Evolutionary conservation across 2,888 invertebrate species (phyloP), one percentile per base, ranked within the genome.

Genomic region (Caenorhabditis zanzibari): DNA sequence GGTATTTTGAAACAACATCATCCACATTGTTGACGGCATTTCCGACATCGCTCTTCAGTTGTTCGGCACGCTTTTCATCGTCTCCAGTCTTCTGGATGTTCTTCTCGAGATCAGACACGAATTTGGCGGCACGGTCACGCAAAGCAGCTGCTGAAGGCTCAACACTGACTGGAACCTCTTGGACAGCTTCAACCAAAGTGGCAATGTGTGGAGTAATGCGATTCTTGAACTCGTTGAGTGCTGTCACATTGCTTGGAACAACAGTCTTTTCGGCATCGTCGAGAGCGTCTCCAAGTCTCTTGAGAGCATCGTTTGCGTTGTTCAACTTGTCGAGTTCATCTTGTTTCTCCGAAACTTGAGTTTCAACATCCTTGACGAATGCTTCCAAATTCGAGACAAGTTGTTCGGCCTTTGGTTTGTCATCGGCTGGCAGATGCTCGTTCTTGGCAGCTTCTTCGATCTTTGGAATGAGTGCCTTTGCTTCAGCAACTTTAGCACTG

Each of bases 401-500:
- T 69, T 76, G 66, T 81, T 74, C 79, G 56, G 76, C 82, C 63
- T 86, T 83, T 63, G 79, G 58, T 66, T 83, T 81, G 68, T 77
- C 81, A 38, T 77, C 81, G 44, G 83, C 68, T 68, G 77, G 73
- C 61, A 82, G 58, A 52, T 82, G 72, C 49, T 75, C 56, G 72
- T 84, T 66, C 71, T 83, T 79, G 71, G 81, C 64, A 59, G 79
- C 66, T 72, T 81, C 81, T 71, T 86, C 86, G 72, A 85, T 77
- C 76, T 77, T 81, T 59, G 82, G 77, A 68, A 81, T 84, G 59
- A 74, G 75, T 24, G 72, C 74, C 61, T 84, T 77, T 19, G 74
- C 81, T 41, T 85, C 81, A 52, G 14, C 73, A 47, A 81, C 72
- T 24, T 80, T 75, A 59, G 59, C 77, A 7, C 26, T 63, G 59